A percentile compares a stretch with the other conserved stretches of the same genome.
Evolutionary conservation across 2,888 invertebrate genomes (phyloP).

Genomic region (Hermodice carunculata): DNA sequence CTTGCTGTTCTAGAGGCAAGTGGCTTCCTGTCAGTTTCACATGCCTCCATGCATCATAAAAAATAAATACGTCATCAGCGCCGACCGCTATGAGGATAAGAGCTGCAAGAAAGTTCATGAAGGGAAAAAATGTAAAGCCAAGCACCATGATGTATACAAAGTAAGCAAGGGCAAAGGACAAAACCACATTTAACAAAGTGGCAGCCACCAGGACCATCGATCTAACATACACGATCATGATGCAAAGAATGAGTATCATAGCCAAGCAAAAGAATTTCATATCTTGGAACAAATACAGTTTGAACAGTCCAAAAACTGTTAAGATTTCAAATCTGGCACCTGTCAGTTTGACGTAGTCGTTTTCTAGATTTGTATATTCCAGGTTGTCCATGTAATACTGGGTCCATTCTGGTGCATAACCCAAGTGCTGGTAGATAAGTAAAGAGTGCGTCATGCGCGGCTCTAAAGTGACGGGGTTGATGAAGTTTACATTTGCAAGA

Average conservation of each 20-base stretch:
- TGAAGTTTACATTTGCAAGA: no score
- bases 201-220: constrained; percentile 28
- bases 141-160: constrained; percentile 90
- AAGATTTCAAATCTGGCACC: no score
- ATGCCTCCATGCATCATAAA: constrained; percentile 29
- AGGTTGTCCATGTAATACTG: no score
- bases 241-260: constrained; percentile 8
- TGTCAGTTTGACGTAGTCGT: no score
- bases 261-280: constrained; percentile 10
- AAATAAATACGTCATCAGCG: constrained; percentile 38
- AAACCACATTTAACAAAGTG: constrained; percentile 26
- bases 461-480: no score
- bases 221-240: constrained; percentile 28
- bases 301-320: constrained; percentile 21
- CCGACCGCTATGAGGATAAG: constrained; percentile 35
- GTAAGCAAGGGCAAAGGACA: constrained; percentile 34
- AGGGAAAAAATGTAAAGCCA: constrained; percentile 59
- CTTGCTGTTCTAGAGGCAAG: neutral
- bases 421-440: no score
- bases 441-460: no score
- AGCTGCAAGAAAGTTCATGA: constrained; percentile 31
- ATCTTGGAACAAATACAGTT: constrained; percentile 20
- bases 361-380: no score
- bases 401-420: no score
- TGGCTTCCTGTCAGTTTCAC: no score